A percentile compares a stretch with the other conserved stretches of the same genome.
Evolutionary conservation across 2,113 vertebrate genomes (phyloP).

Genomic region (Cyanoramphus novaezelandiae): DNA sequence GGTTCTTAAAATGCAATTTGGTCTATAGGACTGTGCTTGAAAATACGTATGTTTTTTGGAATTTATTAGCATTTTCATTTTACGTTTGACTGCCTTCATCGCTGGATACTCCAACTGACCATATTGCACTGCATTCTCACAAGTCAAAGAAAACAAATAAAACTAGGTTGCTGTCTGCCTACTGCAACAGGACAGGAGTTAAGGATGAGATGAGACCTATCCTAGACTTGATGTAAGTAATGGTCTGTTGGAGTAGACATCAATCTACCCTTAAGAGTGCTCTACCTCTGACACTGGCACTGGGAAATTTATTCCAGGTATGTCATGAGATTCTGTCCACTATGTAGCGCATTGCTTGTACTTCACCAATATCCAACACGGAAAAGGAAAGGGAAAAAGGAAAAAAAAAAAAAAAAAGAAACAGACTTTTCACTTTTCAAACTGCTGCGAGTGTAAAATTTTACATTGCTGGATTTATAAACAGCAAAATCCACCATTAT

Average conservation of each 20-base stretch:
- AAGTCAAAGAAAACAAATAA: neutral
- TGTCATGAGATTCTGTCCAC: neutral
- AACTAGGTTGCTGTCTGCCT: neutral
- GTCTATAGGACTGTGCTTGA: neutral
- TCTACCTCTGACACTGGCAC: neutral
- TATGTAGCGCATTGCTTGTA: neutral
- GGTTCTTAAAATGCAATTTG: neutral
- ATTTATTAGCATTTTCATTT: neutral
- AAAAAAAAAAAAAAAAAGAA: neutral
- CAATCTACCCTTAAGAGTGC: neutral
- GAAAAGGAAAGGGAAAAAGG: neutral
- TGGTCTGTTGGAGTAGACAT: neutral
- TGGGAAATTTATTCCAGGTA: neutral
- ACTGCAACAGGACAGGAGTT: neutral
- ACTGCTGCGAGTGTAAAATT: neutral
- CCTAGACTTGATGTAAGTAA: neutral
- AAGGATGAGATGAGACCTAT: neutral
- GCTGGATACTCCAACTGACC: neutral
- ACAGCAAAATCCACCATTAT: neutral
- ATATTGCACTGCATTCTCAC: neutral
- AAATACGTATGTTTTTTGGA: neutral
- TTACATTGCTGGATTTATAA: neutral
- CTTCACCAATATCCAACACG: neutral
- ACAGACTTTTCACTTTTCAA: neutral
- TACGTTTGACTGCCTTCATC: neutral